Evolutionary conservation across 2,113 vertebrate genomes (phyloP).

Genomic region (Ceyx cyanopectus): DNA sequence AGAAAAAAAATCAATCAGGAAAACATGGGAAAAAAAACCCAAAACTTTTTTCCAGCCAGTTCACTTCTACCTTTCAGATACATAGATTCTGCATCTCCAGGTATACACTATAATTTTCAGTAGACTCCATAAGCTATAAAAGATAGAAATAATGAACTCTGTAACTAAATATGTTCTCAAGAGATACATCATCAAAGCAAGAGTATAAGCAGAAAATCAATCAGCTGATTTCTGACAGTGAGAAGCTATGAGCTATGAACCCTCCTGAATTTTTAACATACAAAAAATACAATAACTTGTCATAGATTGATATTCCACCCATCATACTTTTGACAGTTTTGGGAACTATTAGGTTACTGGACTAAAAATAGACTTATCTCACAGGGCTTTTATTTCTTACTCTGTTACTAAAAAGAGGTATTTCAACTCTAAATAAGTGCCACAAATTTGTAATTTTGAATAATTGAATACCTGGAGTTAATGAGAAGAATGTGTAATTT

Average conservation of each 20-base stretch:
- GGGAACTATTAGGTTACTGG: not conserved
- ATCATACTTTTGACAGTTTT: not conserved
- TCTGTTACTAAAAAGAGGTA: not conserved
- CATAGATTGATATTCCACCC: not conserved
- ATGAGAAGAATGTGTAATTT: not conserved
- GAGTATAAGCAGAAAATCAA: slow-evolving; percentile 45
- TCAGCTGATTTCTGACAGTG: slow-evolving; percentile 34
- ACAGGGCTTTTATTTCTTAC: not conserved
- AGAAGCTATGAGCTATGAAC: not conserved
- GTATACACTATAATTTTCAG: slow-evolving; percentile 26
- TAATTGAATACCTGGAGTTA: not conserved
- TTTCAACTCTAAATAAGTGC: not conserved
- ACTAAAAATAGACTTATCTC: not conserved
- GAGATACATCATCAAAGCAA: not conserved
- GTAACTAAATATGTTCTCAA: slow-evolving; percentile 44
- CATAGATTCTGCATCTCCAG: slow-evolving; percentile 6
- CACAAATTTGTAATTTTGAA: not conserved
- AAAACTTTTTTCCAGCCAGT: not conserved
- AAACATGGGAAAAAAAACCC: not conserved
- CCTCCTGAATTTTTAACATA: not conserved
- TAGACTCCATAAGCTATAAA: slow-evolving; percentile 15
- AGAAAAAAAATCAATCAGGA: not conserved
- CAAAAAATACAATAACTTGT: not conserved
- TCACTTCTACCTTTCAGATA: not conserved
- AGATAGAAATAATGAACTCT: slow-evolving; percentile 47